A percentile compares a stretch with the other conserved stretches of the same genome.
Conservation (phyloP, 2,888 invertebrate species). For the Micoletzkya japonica region DNA sequence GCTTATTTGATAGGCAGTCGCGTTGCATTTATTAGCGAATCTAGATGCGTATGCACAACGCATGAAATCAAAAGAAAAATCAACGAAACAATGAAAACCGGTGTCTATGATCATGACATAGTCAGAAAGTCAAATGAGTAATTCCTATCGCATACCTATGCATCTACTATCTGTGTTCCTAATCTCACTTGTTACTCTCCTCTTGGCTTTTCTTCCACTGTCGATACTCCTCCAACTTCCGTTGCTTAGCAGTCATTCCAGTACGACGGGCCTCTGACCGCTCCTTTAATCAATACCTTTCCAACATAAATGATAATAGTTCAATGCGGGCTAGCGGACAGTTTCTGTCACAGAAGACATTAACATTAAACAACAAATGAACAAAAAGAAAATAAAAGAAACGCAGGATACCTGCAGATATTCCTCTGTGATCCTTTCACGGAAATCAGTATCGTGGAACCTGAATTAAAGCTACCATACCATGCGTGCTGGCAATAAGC, state of each 20-base stretch:
- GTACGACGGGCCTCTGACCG: slow-evolving; percentile 37
- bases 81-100: too few species aligned
- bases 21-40: too few species aligned
- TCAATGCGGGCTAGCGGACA: background rate
- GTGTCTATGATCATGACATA: too few species aligned
- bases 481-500: too few species aligned
- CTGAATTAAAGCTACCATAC: too few species aligned
- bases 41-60: too few species aligned
- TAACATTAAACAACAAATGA: background rate
- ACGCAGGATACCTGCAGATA: slow-evolving; percentile 37
- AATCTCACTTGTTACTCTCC: too few species aligned
- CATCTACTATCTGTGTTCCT: too few species aligned
- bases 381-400: background rate
- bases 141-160: too few species aligned
- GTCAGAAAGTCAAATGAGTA: too few species aligned
- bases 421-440: slow-evolving; percentile 55
- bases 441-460: slow-evolving; percentile 57
- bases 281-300: slow-evolving; percentile 15
- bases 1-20: too few species aligned
- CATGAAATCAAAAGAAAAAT: too few species aligned
- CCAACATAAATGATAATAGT: background rate
- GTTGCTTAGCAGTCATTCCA: slow-evolving; percentile 47
- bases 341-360: background rate
- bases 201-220: slow-evolving; percentile 51
- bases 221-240: slow-evolving; percentile 54